phyloP scores from a whole-genome alignment of 2,888 invertebrate genomes.

The Amphimallon solstitiale region DNA sequence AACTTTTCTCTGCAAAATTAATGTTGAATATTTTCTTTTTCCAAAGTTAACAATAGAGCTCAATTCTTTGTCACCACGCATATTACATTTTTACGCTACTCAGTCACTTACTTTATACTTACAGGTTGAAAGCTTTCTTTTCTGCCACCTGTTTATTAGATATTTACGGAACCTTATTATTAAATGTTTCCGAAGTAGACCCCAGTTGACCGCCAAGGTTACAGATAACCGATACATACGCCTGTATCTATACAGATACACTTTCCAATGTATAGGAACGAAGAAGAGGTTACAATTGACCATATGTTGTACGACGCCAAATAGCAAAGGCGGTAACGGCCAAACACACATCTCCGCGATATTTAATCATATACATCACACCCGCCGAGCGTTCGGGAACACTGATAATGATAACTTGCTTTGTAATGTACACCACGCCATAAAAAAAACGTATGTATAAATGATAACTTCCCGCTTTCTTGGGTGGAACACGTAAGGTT shows the following conservation, averaged over 20 bases:
- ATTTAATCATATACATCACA: conserved; percentile 37
- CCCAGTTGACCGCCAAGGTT: conserved; percentile 36
- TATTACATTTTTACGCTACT: too few relatives aligned
- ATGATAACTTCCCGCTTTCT: too few relatives aligned
- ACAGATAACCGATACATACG: conserved; percentile 20
- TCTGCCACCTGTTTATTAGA: conserved; percentile 31
- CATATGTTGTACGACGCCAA: conserved; percentile 38
- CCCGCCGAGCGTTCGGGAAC: conserved; percentile 34
- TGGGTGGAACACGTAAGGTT: too few relatives aligned
- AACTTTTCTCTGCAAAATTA: too few relatives aligned
- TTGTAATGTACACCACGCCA: conserved; percentile 17
- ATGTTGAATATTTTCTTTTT: too few relatives aligned
- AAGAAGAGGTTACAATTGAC: conserved; percentile 41
- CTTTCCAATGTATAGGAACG: conserved; percentile 29
- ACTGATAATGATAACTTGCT: conserved; percentile 38
- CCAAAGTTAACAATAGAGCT: too few relatives aligned
- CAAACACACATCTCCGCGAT: conserved; percentile 33
- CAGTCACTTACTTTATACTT: too few relatives aligned
- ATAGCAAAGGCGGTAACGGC: conserved; percentile 26
- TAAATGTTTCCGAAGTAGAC: conserved; percentile 24
- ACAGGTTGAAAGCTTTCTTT: too few relatives aligned
- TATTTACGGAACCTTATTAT: conserved; percentile 28
- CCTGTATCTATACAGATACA: not conserved
- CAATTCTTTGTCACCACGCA: too few relatives aligned
- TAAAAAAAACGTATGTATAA: too few relatives aligned